Conservation (phyloP, 37 sponge, comb jelly and placozoan genomes). For the Mnemiopsis leidyi region DNA sequence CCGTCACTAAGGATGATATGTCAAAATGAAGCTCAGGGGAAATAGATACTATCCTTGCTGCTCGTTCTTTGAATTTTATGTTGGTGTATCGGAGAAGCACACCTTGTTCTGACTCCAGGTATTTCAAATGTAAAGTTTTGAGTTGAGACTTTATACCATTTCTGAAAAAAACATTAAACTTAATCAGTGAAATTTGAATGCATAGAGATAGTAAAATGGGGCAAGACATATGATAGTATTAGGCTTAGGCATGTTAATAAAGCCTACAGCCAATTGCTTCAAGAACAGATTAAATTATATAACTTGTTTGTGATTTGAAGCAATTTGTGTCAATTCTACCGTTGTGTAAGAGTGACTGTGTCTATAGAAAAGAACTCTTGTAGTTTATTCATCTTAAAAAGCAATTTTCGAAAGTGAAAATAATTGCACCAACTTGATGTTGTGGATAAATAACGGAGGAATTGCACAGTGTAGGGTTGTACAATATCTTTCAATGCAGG, state of each 20-base stretch:
- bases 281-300: too few relatives aligned
- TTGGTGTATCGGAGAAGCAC: slow-evolving; percentile 3
- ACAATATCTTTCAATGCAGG: neutral
- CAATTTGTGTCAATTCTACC: too few relatives aligned
- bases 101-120: slow-evolving; percentile 53
- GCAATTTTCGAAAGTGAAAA: too few relatives aligned
- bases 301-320: too few relatives aligned
- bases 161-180: neutral
- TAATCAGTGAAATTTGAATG: too few relatives aligned
- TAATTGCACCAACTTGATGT: slow-evolving; percentile 6
- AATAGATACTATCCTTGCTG: slow-evolving; percentile 46
- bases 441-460: neutral
- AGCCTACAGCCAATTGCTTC: too few relatives aligned
- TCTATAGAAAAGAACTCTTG: too few relatives aligned
- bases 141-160: slow-evolving; percentile 47
- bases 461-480: slow-evolving; percentile 53
- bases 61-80: slow-evolving; percentile 1
- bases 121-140: slow-evolving; percentile 31
- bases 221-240: too few relatives aligned
- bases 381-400: too few relatives aligned
- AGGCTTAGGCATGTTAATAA: too few relatives aligned
- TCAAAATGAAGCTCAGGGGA: slow-evolving; percentile 63
- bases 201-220: too few relatives aligned
- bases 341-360: too few relatives aligned
- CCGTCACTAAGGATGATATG: slow-evolving; percentile 9